phyloP scores from a whole-genome alignment of 2,888 invertebrate species.

The Daptonema setosum region DNA sequence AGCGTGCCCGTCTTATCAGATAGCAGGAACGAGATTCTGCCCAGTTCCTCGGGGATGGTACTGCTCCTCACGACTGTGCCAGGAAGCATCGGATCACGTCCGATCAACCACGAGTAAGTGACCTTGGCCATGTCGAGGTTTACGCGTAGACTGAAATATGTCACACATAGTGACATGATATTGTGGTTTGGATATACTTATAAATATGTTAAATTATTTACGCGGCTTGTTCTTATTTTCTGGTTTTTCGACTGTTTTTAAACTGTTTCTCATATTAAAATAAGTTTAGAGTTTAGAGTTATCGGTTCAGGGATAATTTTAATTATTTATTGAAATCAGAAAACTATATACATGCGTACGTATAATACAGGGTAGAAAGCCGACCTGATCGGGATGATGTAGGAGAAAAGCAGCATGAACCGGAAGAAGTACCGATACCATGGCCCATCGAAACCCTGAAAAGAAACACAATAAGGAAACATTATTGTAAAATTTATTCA shows the following conservation, averaged over 20 bases:
- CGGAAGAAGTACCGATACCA: slow-evolving; percentile 92
- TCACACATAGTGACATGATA: no score
- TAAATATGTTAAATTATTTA: no score
- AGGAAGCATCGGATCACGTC: slow-evolving; percentile 68
- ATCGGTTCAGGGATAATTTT: no score
- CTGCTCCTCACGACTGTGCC: slow-evolving; percentile 88
- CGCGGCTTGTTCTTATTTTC: no score
- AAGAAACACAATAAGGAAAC: slow-evolving; percentile 6
- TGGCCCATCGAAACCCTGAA: slow-evolving; percentile 64
- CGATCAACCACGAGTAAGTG: slow-evolving; percentile 77
- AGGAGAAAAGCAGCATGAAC: slow-evolving; percentile 86
- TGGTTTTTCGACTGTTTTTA: no score
- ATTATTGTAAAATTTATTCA: not conserved
- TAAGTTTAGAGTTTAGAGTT: no score
- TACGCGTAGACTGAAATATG: slow-evolving; percentile 55
- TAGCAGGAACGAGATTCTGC: slow-evolving; percentile 79
- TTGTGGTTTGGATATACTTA: no score
- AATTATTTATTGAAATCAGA: no score
- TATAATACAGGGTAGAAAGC: no score
- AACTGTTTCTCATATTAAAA: no score
- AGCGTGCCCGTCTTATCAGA: slow-evolving; percentile 95
- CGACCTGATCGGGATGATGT: slow-evolving; percentile 94
- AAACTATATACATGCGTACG: no score
- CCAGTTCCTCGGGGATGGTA: slow-evolving; percentile 92
- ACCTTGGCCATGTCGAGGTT: slow-evolving; percentile 95